Base-by-base conservation (phyloP, 2,113 vertebrate genomes). In the Coptodon bakossiorum region DNA sequence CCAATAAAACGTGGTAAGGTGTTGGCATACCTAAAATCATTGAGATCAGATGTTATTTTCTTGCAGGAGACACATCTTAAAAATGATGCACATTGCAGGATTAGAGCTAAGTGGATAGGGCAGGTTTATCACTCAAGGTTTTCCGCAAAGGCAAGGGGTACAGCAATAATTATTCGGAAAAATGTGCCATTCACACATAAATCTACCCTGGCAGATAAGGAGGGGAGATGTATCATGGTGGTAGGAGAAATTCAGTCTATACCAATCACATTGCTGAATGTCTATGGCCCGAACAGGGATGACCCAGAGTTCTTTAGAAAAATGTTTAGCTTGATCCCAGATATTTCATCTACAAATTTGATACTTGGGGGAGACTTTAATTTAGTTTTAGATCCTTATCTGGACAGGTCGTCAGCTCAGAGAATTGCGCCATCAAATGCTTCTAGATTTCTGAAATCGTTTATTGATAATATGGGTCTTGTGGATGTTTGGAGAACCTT, bases 131-230 rank as follows among this genome's bases (percentile, higher is more conserved):
- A 24, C n/a, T 54, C 53, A 3, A 12, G 0, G n/a, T 6, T 54
- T 54, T 54, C n/a, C 1, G 2, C n/a, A 12, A 54, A 54, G 52
- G 52, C 52, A 1, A 54, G 6, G n/a, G n/a, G n/a, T 2, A 54
- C 53, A 54, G n/a, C 29, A 24, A 54, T 22, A 53, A 22, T 22
- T 54, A 22, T 22, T 53, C 0, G 0, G 22, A 6, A 3, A 53
- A 11, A 53, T 53, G 3, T 53, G 52, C 52, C 52, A 53, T 53
- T 6, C 19, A 22, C 22, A 53, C 52, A 53, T 53, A 53, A 53
- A 53, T 53, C 52, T 0, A n/a, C 19, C 0, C 52, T 2, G 19
- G n/a, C 2, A 53, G 52, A 53, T 6, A 22, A 22, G 1, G 3
- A 22, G 52, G 52, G 52, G 1, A 6, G 52, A 22, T 53, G 11